phyloP scores from a whole-genome alignment of 2,113 vertebrate species.

The Propithecus coquereli region DNA sequence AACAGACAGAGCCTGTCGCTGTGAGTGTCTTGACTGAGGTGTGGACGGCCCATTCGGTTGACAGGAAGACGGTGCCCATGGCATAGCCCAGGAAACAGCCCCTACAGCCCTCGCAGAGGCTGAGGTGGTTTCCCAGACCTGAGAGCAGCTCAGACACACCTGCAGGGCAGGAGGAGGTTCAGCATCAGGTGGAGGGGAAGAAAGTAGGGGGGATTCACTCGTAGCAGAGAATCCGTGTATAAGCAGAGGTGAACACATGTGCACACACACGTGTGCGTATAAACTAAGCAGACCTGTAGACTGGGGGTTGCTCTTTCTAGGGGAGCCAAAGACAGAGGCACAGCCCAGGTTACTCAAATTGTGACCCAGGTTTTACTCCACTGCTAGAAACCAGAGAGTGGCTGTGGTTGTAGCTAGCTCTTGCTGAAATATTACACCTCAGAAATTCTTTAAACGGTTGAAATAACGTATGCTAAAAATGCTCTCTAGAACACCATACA shows the following conservation, averaged over 20 bases:
- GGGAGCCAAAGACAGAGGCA: neutral
- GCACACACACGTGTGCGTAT: neutral
- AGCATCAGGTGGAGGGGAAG: neutral
- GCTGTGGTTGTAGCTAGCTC: neutral
- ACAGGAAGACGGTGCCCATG: neutral
- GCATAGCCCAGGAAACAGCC: neutral
- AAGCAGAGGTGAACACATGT: neutral
- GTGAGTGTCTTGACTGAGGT: neutral
- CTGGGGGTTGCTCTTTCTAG: neutral
- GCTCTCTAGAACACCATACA: neutral
- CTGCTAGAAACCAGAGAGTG: neutral
- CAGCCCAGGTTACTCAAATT: neutral
- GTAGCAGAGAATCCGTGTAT: neutral
- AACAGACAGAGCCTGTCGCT: neutral
- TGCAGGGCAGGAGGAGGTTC: neutral
- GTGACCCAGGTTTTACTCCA: neutral
- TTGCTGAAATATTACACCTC: neutral
- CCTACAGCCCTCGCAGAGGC: too few relatives aligned
- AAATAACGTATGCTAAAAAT: slow-evolving; percentile 4
- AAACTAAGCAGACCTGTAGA: neutral
- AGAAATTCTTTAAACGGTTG: neutral
- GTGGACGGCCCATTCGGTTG: neutral
- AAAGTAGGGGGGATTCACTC: neutral
- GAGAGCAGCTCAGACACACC: neutral
- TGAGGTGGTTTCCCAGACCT: neutral